Base-by-base conservation (phyloP, 2,888 invertebrate species). In the Leucozona laternaria region DNA sequence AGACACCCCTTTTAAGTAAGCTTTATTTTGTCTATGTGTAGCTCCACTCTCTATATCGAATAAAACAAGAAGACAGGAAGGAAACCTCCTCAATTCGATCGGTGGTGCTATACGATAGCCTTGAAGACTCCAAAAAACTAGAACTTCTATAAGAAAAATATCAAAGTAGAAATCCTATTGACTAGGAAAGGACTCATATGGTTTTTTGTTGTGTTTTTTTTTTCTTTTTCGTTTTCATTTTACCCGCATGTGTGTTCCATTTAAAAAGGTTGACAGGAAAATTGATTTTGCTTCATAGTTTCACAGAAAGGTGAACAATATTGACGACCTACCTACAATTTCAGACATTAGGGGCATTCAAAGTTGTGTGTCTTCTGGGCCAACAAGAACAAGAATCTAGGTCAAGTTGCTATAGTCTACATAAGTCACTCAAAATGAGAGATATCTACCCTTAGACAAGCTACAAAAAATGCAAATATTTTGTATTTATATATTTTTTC, bases 251-350 rank as follows among this genome's bases (percentile, higher is more conserved):
- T 80, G 75, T 70, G 68, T 77, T 77, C 58, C 28, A 60, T 50
- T 70, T 78, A 53, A 37, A 57, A 53, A 20, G 31, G 40, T 76
- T 84, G 83, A 75, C 75, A 84, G 75, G 64, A 25, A 50, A 84
- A 84, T 84, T 79, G 83, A 84, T 84, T 84, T 79, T 57, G 34
- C 31, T 60, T 50, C 68, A 62, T 70, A 17, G 68, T 37, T 53
- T 37, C 25, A 37, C 37, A 37, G 43, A 31, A 22, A 60, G 53
- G 60, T 55, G 60, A 66, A 6, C 25, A 55, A 73, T 28, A 28
- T 75, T 62, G 83, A 75, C 43, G 79, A 80, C 84, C 84, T 85
- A 85, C 76, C 80, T 66, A 79, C 71, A 79, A 79, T 80, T 80
- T 53, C 43, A 72, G 80, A 76, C 76, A 31, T 76, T 62, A 17